phyloP scores from a whole-genome alignment of 2,888 invertebrate genomes.

The Hymenopus coronatus region DNA sequence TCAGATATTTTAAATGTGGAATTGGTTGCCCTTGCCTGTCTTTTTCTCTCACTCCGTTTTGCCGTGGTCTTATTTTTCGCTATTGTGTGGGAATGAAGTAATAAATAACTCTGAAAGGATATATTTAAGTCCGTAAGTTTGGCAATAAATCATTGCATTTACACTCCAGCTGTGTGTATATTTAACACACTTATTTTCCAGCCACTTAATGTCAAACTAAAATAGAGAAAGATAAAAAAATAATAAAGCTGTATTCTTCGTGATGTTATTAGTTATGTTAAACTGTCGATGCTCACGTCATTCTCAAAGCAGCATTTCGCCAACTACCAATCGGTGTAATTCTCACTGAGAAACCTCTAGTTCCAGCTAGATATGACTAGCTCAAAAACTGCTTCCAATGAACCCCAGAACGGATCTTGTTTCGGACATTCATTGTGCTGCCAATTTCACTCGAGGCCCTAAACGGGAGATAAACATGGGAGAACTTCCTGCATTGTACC shows the following conservation, averaged over 20 bases:
- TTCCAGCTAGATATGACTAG: too few species aligned
- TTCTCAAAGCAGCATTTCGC: not conserved
- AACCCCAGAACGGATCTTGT: too few species aligned
- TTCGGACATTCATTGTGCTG: too few species aligned
- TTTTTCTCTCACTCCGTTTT: not conserved
- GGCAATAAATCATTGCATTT: not conserved
- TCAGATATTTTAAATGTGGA: not conserved
- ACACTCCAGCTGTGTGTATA: not conserved
- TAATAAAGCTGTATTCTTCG: not conserved
- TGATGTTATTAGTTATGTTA: not conserved
- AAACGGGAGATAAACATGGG: too few species aligned
- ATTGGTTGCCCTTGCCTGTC: not conserved
- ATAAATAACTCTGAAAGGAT: not conserved
- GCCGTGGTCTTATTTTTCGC: not conserved
- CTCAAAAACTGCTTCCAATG: too few species aligned
- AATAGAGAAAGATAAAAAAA: not conserved
- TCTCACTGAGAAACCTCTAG: too few species aligned
- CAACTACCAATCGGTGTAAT: not conserved
- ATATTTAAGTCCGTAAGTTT: not conserved
- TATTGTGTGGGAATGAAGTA: not conserved
- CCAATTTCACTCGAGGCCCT: too few species aligned
- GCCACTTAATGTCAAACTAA: not conserved
- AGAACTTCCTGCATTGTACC: too few species aligned
- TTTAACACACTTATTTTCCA: not conserved
- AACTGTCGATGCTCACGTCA: not conserved